Conservation (phyloP, 1,140 invertebrate species). For the Eriosoma lanigerum region DNA sequence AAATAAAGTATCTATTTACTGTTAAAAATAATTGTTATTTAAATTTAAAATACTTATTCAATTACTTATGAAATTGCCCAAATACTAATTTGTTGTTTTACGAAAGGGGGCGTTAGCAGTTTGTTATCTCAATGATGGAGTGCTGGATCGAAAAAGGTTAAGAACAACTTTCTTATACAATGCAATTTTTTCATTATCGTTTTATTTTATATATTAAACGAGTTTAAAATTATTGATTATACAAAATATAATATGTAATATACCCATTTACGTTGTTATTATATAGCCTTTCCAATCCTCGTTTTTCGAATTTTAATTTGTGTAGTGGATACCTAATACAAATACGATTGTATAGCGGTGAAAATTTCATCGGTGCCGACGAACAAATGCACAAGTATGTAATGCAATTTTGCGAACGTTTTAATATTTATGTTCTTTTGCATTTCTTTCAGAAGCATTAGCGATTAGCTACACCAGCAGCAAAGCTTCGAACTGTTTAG, state of each 20-base stretch:
- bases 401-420: not conserved
- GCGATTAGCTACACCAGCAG: not conserved
- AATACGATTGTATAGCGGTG: not conserved
- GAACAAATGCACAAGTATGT: not conserved
- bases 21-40: no score
- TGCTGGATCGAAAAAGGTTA: no score
- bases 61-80: no score
- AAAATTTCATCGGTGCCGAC: not conserved
- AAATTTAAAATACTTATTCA: no score
- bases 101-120: no score
- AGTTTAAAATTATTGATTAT: slow-evolving; percentile 9
- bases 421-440: slow-evolving; percentile 12
- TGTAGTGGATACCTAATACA: no score
- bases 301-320: not conserved
- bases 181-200: not conserved
- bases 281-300: not conserved
- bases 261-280: no score
- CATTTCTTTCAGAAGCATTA: not conserved
- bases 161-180: no score
- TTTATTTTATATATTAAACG: not conserved
- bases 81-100: no score
- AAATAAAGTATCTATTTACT: no score
- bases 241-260: not conserved
- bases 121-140: no score
- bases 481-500: not conserved